Base-by-base conservation (phyloP, 1,140 invertebrate genomes). In the Drosophila kanapiae region DNA sequence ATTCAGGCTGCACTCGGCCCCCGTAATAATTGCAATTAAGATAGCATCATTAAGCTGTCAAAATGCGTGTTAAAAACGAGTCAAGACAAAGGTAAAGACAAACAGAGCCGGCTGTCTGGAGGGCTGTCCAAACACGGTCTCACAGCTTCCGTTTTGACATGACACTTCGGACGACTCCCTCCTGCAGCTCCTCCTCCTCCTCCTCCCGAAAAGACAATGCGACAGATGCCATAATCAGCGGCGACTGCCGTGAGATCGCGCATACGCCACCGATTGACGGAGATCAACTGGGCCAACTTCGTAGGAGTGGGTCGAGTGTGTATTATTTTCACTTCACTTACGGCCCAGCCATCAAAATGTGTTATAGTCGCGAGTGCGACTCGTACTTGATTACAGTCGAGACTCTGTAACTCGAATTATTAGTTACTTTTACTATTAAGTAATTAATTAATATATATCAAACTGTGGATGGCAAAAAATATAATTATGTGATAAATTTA, bases 61-160 rank as follows among this genome's bases (percentile, higher is more conserved):
- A 84, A 88, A 78, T 75, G 56, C 77, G 62, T 78, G 80, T 54
- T 86, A 77, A 56, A 76, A 48, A 43, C n/a, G 29, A 56, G 40
- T 35, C 64, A 64, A 62, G 47, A 62, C 57, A 65, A 61, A 59
- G 27, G 53, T 37, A 9, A 61, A 54, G 18, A 38, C 35, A 14
- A 61, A 51, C 40, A 47, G 37, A 2, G 23, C 23, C 47, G 53
- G 9, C 75, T 60, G 60, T 37, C 61, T 16, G 43, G 56, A 64
- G 78, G 78, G 75, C 60, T 80, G 83, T 84, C 72, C 80, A 88
- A 87, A 81, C 57, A 56, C 18, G 14, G 57, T 80, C 62, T 82
- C 84, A 77, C 85, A 84, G 84, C 84, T 88, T 88, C 84, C 84
- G 84, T 90, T 88, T 87, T 57, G 77, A 69, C 60, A 74, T 58